Evolutionary conservation across 1,140 invertebrate genomes (phyloP).

Genomic region (Drosophila kepulauana): DNA sequence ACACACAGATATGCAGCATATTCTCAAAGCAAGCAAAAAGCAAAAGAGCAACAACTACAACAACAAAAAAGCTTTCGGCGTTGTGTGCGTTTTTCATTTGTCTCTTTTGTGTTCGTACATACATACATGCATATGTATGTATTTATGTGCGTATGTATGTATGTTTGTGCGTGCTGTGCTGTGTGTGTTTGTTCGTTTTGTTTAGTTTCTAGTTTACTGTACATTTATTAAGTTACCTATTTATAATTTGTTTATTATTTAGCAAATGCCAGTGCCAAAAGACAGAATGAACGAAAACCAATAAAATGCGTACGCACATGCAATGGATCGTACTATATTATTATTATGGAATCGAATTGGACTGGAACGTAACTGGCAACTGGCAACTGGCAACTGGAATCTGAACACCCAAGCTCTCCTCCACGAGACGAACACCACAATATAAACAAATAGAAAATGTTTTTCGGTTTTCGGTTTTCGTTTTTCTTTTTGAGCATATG

Average conservation of each 20-base stretch:
- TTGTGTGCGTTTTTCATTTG: conserved; percentile 68
- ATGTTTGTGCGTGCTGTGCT: conserved; percentile 10
- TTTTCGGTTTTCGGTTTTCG: conserved; percentile 18
- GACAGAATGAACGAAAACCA: conserved; percentile 49
- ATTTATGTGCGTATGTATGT: conserved; percentile 12
- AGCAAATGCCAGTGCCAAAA: conserved; percentile 63
- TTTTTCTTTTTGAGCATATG: conserved; percentile 46
- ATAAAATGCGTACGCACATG: conserved; percentile 28
- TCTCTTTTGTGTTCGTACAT: conserved; percentile 34
- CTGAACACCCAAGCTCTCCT: conserved; percentile 18
- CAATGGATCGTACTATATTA: neutral
- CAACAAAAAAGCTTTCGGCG: conserved; percentile 69
- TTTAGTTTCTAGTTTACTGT: conserved; percentile 52
- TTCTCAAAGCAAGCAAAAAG: conserved; percentile 33
- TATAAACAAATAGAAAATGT: conserved; percentile 35
- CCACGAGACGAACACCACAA: conserved; percentile 1
- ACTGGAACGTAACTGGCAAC: conserved; percentile 8
- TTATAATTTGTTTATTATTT: conserved; percentile 84
- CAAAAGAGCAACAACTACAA: conserved; percentile 4
- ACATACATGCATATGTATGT: conserved; percentile 10
- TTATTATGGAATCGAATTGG: neutral
- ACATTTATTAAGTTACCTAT: conserved; percentile 81
- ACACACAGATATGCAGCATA: conserved; percentile 54
- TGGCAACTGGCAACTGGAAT: neutral
- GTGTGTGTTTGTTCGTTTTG: conserved; percentile 39